Evolutionary conservation across 2,113 vertebrate genomes (phyloP), one percentile per base, ranked within the genome.

Genomic region (Alexandromys fortis): DNA sequence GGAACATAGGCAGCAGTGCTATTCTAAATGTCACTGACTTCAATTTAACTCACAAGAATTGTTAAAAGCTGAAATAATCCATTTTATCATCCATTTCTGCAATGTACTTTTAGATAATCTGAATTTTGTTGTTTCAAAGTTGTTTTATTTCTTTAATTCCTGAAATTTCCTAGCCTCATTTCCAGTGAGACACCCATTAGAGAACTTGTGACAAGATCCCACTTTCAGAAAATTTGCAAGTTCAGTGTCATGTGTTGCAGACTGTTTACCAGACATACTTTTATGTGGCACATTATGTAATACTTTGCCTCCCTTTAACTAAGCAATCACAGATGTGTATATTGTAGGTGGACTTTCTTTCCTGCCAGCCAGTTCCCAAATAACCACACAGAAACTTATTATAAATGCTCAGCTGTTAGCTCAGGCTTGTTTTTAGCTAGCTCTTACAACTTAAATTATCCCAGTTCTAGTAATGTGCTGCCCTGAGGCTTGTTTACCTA

Each of bases 11-110:
- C 92, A 93, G 87, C 61, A 33, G 30, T 90, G 55, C 87, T 97
- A 28, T 95, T 94, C 83, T 97, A 97, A 98, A 96, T 95, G 79
- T 95, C 95, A 97, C 13, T 96, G 95, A 89, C 82, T 96, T 96
- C 83, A 85, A 92, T 86, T 95, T 88, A 93, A 93, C 70, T 95
- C 79, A 88, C 45, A 92, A 92, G 78, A 72, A 45, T 49, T 45
- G 52, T 83, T 96, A 70, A 70, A 97, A 95, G 92, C 95, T 96
- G 65, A 95, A 91, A 90, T 83, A 47, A 96, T 86, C 70, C 83
- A 92, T 92, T 35, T 47, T 82, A 91, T 92, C 55, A 95, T 78
- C 85, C 79, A 78, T 83, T 88, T 92, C 81, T 96, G 70, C 94
- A 94, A 78, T 73, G 52, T 68, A 90, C 63, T 77, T 67, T 95